Evolutionary conservation across 2,888 invertebrate species (phyloP).

Genomic region (Rapana venosa): DNA sequence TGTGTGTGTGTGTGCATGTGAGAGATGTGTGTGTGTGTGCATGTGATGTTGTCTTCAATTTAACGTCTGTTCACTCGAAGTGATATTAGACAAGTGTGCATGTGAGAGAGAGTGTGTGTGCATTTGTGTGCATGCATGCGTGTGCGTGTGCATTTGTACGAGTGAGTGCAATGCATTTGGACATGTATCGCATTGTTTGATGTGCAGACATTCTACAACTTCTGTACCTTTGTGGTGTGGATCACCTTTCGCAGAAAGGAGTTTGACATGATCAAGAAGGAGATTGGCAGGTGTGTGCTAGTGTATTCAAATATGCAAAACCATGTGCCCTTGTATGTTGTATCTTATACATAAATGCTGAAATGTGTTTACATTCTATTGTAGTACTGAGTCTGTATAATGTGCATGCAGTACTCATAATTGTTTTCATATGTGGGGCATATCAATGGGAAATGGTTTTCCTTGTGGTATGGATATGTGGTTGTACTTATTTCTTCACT

Average conservation of each 20-base stretch:
- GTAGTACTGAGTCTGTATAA: background rate
- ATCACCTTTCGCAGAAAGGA: slow-evolving; percentile 76
- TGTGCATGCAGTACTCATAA: background rate
- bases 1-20: background rate
- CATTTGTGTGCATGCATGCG: background rate
- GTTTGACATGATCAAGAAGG: slow-evolving; percentile 73
- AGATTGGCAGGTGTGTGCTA: slow-evolving; percentile 72
- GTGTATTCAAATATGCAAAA: background rate
- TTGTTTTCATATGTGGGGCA: no score
- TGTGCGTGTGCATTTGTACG: background rate
- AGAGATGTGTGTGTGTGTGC: background rate
- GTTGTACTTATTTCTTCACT: no score
- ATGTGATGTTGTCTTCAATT: no score
- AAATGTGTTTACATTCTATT: background rate
- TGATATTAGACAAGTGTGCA: no score
- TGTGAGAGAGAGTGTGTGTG: background rate
- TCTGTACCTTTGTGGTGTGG: slow-evolving; percentile 76
- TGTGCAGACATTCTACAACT: slow-evolving; percentile 75
- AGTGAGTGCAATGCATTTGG: background rate
- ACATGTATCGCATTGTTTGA: slow-evolving; percentile 13
- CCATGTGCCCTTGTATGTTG: background rate
- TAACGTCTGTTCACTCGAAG: no score
- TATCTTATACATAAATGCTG: background rate
- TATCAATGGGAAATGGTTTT: no score
- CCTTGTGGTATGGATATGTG: no score